Conservation (phyloP, 2,888 invertebrate genomes). For the Scaptomyza tumidula region DNA sequence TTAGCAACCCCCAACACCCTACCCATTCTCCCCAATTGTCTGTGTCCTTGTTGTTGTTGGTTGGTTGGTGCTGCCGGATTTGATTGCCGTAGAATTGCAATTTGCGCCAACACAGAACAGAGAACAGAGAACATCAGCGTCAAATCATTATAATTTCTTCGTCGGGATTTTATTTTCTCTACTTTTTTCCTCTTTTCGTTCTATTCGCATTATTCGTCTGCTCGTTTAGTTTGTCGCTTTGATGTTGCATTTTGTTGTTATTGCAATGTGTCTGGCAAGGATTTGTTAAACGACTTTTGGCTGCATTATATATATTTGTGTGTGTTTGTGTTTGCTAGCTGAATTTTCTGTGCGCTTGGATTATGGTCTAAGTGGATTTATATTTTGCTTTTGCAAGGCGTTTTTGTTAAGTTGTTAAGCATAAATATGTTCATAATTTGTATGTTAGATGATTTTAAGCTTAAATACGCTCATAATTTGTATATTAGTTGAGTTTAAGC, state of each 20-base stretch:
- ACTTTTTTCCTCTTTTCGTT: no score
- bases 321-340: slow-evolving; percentile 20
- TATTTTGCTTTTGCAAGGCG: background rate
- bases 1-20: background rate
- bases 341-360: slow-evolving; percentile 10
- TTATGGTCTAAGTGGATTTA: slow-evolving; percentile 12
- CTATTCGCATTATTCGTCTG: slow-evolving; percentile 4
- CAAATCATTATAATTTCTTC: slow-evolving; percentile 78
- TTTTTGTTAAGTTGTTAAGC: background rate
- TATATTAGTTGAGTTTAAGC: background rate
- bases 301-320: background rate
- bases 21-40: slow-evolving; percentile 30
- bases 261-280: slow-evolving; percentile 45
- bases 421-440: background rate
- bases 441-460: background rate
- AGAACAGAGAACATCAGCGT: slow-evolving; percentile 76
- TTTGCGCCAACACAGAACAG: slow-evolving; percentile 75
- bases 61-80: slow-evolving; percentile 58
- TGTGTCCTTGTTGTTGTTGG: slow-evolving; percentile 47
- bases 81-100: slow-evolving; percentile 79
- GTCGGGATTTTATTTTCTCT: slow-evolving; percentile 54
- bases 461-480: slow-evolving; percentile 1
- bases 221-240: slow-evolving; percentile 37
- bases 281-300: slow-evolving; percentile 43
- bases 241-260: slow-evolving; percentile 34